Evolutionary conservation across 2,888 invertebrate species (phyloP).

Genomic region (Agrilus cyanescens): DNA sequence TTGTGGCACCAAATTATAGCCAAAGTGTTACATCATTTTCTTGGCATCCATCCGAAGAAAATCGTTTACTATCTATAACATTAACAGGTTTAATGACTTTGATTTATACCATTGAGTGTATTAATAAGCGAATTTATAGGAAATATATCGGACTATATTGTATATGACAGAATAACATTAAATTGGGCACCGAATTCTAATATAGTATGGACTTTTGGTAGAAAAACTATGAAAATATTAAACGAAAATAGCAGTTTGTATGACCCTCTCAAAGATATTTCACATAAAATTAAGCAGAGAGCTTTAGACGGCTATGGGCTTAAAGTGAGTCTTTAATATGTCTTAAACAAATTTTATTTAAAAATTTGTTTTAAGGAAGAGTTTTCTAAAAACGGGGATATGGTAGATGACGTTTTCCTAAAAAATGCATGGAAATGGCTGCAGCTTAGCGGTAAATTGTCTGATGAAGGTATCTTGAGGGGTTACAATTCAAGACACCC

Average conservation of each 20-base stretch:
- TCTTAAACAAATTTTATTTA: too few relatives aligned
- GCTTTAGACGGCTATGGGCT: constrained; percentile 68
- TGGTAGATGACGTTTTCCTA: constrained; percentile 62
- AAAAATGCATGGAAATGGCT: constrained; percentile 79
- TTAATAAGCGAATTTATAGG: constrained; percentile 33
- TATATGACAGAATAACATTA: constrained; percentile 71
- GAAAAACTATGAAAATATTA: constrained; percentile 49
- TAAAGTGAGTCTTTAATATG: constrained; percentile 42
- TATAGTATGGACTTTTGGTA: constrained; percentile 65
- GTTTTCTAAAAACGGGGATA: constrained; percentile 65
- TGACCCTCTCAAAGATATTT: constrained; percentile 52
- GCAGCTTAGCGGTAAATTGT: constrained; percentile 54
- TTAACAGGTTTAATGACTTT: constrained; percentile 34
- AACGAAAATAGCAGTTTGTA: constrained; percentile 42
- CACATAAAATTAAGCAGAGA: constrained; percentile 57
- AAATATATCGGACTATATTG: constrained; percentile 57
- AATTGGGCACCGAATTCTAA: constrained; percentile 66
- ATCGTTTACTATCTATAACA: constrained; percentile 59
- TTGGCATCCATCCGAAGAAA: constrained; percentile 80
- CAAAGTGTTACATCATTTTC: constrained; percentile 59
- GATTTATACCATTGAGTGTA: neutral
- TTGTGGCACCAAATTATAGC: constrained; percentile 39
- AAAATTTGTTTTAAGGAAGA: constrained; percentile 43
- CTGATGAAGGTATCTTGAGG: constrained; percentile 51
- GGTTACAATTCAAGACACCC: constrained; percentile 50